Evolutionary conservation across 2,888 invertebrate species (phyloP), one percentile per base, ranked within the genome.

Genomic region (Zygaena filipendulae): DNA sequence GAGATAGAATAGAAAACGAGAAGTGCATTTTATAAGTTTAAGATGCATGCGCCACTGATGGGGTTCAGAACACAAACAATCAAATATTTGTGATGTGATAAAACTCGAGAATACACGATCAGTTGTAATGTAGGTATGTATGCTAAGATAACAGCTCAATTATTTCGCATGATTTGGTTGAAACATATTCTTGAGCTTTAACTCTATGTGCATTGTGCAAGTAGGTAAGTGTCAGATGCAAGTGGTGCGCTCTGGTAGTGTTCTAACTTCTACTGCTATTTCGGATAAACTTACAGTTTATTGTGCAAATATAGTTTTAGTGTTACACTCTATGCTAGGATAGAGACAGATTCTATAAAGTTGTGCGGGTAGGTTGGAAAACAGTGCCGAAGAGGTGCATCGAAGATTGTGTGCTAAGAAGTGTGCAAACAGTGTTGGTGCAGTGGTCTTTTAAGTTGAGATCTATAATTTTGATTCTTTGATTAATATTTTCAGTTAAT

Each of bases 311-410:
- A 58, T 41, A 56, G 49, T 60, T 47, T 38, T 27, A 33, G 62
- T 64, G 61, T 64, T 38, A 42, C 30, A 48, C 64, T 70, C 68
- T 74, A 71, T 70, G 36, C 64, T 71, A 75, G 46, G 61, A 64
- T 63, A 72, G 71, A 74, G 63, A 66, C 35, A 70, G 59, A 45
- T 52, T 53, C 69, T 71, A 71, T 53, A 54, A 52, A 62, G 60
- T 48, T 45, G 56, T 57, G 51, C 54, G 40, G 33, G 54, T 59
- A 51, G 53, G 56, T 63, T 44, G 49, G 52, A 62, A 63, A 48
- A n/a, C n/a, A 60, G 60, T 68, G 64, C 67, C 54, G 58, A 64
- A 71, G 67, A 60, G 57, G 66, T 71, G 70, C 74, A 68, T 59
- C 52, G 62, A 63, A 71, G 64, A 53, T 61, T 45, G 70, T 75